A percentile compares a stretch with the other conserved stretches of the same genome.
phyloP scores from a whole-genome alignment of 2,888 invertebrate species.

The Beris morrisii region DNA sequence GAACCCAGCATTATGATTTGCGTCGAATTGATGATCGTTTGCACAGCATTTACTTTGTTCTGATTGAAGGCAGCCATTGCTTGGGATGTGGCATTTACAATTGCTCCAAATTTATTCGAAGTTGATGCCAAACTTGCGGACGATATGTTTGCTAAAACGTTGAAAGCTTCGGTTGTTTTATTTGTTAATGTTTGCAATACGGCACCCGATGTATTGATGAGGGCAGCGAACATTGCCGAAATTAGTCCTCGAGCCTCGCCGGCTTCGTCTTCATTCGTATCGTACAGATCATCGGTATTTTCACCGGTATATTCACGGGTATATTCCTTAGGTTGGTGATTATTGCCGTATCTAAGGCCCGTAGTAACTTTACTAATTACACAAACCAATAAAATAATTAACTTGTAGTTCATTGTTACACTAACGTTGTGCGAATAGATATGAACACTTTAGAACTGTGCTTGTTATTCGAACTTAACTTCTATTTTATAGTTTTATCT shows the following conservation, averaged over 20 bases:
- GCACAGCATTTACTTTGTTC: slow-evolving; percentile 15
- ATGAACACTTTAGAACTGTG: too few species aligned
- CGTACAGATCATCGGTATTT: neutral
- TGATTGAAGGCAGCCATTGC: slow-evolving; percentile 3
- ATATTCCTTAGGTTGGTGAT: too few species aligned
- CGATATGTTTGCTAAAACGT: slow-evolving; percentile 12
- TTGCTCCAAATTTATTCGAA: slow-evolving; percentile 2
- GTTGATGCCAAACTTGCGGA: slow-evolving; percentile 1
- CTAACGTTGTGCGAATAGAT: too few species aligned
- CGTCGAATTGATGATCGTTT: slow-evolving; percentile 13
- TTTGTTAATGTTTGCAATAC: slow-evolving; percentile 13
- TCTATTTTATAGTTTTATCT: too few species aligned
- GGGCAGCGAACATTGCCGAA: slow-evolving; percentile 17
- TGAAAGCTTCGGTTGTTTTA: slow-evolving; percentile 4
- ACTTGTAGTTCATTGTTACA: slow-evolving; percentile 19
- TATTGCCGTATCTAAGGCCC: too few species aligned
- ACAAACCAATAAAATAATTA: slow-evolving; percentile 7
- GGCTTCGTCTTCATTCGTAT: neutral
- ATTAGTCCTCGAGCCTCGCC: slow-evolving; percentile 5
- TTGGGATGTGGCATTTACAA: slow-evolving; percentile 14
- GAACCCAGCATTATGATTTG: slow-evolving; percentile 6
- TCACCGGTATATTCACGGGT: too few species aligned
- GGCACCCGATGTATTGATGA: slow-evolving; percentile 18
- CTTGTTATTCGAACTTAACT: too few species aligned
- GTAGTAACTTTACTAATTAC: slow-evolving; percentile 6